A percentile compares a stretch with the other conserved stretches of the same genome.
Conservation (phyloP, 2,888 invertebrate species). For the Xanthia togata region DNA sequence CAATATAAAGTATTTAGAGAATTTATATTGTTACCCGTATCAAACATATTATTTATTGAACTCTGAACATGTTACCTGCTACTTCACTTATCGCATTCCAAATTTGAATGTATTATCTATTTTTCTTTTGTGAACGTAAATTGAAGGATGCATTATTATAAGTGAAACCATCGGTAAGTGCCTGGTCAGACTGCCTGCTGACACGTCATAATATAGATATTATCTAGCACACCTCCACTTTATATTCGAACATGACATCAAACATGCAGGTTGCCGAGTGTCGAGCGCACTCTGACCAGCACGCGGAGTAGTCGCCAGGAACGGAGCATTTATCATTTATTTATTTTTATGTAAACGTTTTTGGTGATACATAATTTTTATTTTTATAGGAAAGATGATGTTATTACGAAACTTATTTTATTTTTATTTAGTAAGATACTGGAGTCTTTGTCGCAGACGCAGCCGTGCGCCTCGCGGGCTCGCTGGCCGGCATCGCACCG, state of each 20-base stretch:
- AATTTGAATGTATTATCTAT: constrained; percentile 29
- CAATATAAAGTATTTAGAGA: constrained; percentile 23
- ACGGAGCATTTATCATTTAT: constrained; percentile 72
- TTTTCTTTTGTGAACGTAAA: constrained; percentile 11
- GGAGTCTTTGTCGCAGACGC: background rate
- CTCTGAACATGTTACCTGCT: constrained; percentile 20
- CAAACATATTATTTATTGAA: background rate
- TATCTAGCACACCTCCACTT: background rate
- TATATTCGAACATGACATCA: background rate
- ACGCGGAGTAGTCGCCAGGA: constrained; percentile 45
- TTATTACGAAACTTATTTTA: constrained; percentile 20
- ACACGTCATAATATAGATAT: background rate
- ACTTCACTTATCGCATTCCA: constrained; percentile 55
- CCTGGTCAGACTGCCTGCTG: constrained; percentile 20
- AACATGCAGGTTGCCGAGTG: background rate
- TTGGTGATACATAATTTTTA: constrained; percentile 66
- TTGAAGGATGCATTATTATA: background rate
- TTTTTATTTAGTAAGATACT: constrained; percentile 15
- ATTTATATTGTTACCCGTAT: constrained; percentile 10
- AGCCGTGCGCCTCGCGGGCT: background rate
- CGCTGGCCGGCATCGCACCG: background rate
- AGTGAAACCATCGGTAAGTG: background rate
- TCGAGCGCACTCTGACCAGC: background rate
- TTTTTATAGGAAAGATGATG: constrained; percentile 63
- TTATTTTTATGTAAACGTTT: constrained; percentile 68